phyloP scores from a whole-genome alignment of 2,113 vertebrate genomes.

The Hippocampus mohnikei region DNA sequence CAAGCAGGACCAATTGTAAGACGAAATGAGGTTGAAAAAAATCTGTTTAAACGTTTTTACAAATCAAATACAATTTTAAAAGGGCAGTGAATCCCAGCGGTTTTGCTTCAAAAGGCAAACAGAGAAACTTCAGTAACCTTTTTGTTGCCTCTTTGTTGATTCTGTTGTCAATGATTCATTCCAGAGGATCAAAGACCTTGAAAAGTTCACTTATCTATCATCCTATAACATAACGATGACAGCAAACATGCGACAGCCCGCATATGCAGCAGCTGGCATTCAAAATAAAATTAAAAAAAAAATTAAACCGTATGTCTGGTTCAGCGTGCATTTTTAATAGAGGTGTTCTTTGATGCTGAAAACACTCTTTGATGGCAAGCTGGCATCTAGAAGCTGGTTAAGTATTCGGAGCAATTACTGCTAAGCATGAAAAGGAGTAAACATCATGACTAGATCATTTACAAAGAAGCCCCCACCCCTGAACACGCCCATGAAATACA shows the following conservation, averaged over 20 bases:
- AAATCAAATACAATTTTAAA: too few relatives aligned
- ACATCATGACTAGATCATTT: slow-evolving; percentile 65
- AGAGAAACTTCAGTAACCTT: background rate
- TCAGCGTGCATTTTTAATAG: slow-evolving; percentile 61
- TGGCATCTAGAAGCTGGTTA: slow-evolving; percentile 60
- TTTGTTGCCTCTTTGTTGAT: slow-evolving; percentile 40
- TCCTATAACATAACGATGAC: background rate
- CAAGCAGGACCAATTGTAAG: background rate
- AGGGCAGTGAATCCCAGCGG: background rate
- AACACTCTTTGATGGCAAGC: slow-evolving; percentile 62
- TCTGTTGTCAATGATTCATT: slow-evolving; percentile 60
- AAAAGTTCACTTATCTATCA: slow-evolving; percentile 9
- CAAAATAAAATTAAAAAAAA: slow-evolving; percentile 7
- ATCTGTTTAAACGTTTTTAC: too few relatives aligned
- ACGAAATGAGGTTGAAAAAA: background rate
- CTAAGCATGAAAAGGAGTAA: slow-evolving; percentile 63
- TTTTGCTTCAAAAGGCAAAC: background rate
- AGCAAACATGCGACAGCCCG: background rate
- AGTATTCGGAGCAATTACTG: slow-evolving; percentile 62
- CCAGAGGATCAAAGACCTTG: slow-evolving; percentile 43
- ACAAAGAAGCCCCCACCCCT: slow-evolving; percentile 20
- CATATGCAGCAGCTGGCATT: background rate
- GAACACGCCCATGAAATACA: slow-evolving; percentile 47
- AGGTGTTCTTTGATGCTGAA: slow-evolving; percentile 58
- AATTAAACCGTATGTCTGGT: slow-evolving; percentile 17